phyloP scores from a whole-genome alignment of 2,888 invertebrate species.

The Acanthosepion lycidas region DNA sequence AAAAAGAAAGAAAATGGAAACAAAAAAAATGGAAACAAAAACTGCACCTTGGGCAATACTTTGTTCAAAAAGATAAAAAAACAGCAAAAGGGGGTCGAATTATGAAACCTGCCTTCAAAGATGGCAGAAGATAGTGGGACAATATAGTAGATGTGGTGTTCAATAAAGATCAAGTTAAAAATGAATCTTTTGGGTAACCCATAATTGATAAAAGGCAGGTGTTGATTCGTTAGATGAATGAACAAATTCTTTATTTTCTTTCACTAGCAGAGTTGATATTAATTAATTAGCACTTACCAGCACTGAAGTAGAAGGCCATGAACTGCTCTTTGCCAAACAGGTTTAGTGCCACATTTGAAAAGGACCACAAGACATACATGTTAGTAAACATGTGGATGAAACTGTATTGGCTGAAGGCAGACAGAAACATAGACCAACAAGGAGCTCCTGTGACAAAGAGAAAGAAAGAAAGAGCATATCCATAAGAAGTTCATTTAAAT shows the following conservation, averaged over 20 bases:
- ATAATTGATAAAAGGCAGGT: neutral
- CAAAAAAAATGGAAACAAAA: no score
- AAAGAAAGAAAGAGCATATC: neutral
- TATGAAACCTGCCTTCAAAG: no score
- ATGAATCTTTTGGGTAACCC: no score
- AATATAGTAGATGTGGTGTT: no score
- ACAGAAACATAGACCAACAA: conserved; percentile 91
- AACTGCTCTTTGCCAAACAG: conserved; percentile 93
- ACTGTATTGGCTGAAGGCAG: conserved; percentile 95
- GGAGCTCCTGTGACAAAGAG: conserved; percentile 78
- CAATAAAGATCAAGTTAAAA: no score
- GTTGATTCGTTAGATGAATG: no score
- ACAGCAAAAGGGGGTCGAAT: no score
- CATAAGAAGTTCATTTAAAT: no score
- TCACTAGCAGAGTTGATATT: neutral
- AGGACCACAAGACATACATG: conserved; percentile 91
- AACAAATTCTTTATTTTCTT: neutral
- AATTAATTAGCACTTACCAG: conserved; percentile 76
- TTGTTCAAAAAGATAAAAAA: no score
- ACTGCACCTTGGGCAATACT: no score
- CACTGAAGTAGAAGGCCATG: conserved; percentile 89
- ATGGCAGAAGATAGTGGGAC: no score
- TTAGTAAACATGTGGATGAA: conserved; percentile 90
- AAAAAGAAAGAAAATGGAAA: no score
- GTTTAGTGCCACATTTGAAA: conserved; percentile 80